Base-by-base conservation (phyloP, 2,113 vertebrate genomes). In the Hymenochirus boettgeri region DNA sequence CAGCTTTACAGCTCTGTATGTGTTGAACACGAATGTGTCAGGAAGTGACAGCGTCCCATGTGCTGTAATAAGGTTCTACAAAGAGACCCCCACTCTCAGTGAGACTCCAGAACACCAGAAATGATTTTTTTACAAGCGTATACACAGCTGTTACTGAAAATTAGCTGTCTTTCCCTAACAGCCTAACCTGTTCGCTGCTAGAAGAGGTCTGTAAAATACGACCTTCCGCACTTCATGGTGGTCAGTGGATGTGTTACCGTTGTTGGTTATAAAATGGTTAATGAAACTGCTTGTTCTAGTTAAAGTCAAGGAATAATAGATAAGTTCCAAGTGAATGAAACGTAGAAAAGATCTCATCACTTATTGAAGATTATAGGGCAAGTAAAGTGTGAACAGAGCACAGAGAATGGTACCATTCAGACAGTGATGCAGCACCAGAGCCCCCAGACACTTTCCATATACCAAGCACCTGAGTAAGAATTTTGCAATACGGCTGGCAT, bases 81-180 rank as follows among this genome's bases (percentile, higher is more conserved):
- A 21, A 3, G 24, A 12, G 42, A 47, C 55, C 63, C 64, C 55
- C 47, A 39, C 33, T 35, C 33, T 13, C 10, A 17, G 42, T 52
- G 42, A 23, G 26, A 11, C 15, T 47, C 4, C 2, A 65, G 29
- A 48, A 29, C 29, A 57, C 42, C 55, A 51, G 15, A 39, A 60
- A 69, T 33, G 24, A 60, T 59, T 53, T 59, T 35, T 67, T 67
- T 58, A 58, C 17, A 24, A 53, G 46, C 6, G 37, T 53, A 17
- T n/a, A 45, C 53, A 13, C 56, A 69, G 65, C 65, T 59, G 56
- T 69, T 69, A 45, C 17, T 23, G 27, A 22, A 13, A 53, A 29
- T 69, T 59, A 45, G 60, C 57, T 60, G 50, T 53, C 39, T n/a
- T 42, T 19, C 55, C 50, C 57, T 58, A 39, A 66, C 25, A 6